Evolutionary conservation across 1,140 invertebrate species (phyloP).

Genomic region (Microplitis mediator): DNA sequence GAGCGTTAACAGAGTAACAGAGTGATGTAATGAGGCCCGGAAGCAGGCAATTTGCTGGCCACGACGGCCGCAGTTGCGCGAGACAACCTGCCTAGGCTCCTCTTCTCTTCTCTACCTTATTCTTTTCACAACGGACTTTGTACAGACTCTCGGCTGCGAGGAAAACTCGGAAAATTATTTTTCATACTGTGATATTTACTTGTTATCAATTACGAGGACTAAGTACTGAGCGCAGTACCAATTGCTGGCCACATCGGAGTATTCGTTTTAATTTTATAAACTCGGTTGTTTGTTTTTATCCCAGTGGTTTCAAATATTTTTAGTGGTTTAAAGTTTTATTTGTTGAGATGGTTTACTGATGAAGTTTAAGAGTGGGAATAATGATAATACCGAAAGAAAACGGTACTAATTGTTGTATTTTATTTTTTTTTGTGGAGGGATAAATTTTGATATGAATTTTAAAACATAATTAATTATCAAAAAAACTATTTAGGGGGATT

Average conservation of each 20-base stretch:
- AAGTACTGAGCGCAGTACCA: too few relatives aligned
- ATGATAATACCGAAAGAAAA: background rate
- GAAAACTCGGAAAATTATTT: background rate
- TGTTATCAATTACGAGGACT: too few relatives aligned
- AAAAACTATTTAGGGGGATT: slow-evolving; percentile 49
- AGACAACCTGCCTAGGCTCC: slow-evolving; percentile 54
- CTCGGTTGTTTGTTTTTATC: too few relatives aligned
- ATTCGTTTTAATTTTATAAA: too few relatives aligned
- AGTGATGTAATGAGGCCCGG: slow-evolving; percentile 66
- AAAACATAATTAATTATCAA: background rate
- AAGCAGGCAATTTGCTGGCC: slow-evolving; percentile 62
- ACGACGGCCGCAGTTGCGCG: slow-evolving; percentile 57
- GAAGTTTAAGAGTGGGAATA: background rate
- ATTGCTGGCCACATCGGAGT: too few relatives aligned
- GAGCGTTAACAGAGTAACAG: slow-evolving; percentile 65
- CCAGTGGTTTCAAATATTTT: background rate
- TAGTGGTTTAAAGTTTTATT: background rate
- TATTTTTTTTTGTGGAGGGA: background rate
- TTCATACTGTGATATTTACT: too few relatives aligned
- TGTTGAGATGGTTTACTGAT: background rate
- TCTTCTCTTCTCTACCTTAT: slow-evolving; percentile 26
- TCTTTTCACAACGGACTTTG: slow-evolving; percentile 5
- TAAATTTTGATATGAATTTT: too few relatives aligned
- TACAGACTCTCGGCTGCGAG: too few relatives aligned
- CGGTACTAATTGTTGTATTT: too few relatives aligned